phyloP scores from a whole-genome alignment of 2,113 vertebrate species.

The Amblyornis subalaris region DNA sequence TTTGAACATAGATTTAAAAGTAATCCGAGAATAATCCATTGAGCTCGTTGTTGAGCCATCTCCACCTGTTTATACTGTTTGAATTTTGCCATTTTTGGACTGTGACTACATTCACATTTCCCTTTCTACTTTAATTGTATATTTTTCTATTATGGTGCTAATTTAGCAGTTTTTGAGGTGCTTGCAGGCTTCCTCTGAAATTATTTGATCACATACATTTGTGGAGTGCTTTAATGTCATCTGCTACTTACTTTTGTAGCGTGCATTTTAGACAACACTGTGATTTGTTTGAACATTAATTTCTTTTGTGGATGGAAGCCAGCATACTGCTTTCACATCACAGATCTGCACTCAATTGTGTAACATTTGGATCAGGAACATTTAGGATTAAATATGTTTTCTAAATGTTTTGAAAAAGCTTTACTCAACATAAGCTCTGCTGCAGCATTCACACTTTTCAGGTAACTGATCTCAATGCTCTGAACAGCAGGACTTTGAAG shows the following conservation, averaged over 20 bases:
- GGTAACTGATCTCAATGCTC: background rate
- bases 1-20: conserved; percentile 42
- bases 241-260: conserved; percentile 2
- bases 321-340: background rate
- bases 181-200: conserved; percentile 2
- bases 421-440: background rate
- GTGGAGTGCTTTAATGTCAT: background rate
- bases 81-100: conserved; percentile 18
- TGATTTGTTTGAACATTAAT: conserved; percentile 50
- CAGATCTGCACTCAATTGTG: background rate
- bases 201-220: conserved; percentile 20
- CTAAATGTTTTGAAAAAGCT: conserved; percentile 12
- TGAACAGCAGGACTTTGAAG: conserved; percentile 4
- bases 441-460: background rate
- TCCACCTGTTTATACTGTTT: conserved; percentile 21
- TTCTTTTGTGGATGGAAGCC: conserved; percentile 33
- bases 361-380: conserved; percentile 38
- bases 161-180: background rate
- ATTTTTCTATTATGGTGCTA: background rate
- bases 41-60: conserved; percentile 9
- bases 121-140: background rate
- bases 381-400: conserved; percentile 23
- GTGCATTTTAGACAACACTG: background rate
- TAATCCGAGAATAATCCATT: conserved; percentile 20
- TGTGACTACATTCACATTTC: background rate